phyloP scores from a whole-genome alignment of 2,888 invertebrate species.

The Desoria tigrina region DNA sequence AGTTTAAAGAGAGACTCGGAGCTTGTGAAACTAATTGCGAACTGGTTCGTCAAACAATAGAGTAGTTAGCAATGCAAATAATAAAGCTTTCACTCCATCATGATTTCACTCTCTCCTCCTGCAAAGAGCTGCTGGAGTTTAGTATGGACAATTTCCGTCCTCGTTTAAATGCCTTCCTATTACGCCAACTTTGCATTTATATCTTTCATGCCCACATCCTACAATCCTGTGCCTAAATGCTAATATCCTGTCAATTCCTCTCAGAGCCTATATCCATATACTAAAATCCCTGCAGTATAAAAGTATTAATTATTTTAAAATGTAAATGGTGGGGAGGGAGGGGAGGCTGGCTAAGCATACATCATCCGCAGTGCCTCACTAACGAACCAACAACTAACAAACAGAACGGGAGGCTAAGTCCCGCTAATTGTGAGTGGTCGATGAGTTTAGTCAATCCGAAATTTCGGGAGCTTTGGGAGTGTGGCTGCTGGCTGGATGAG shows the following conservation, averaged over 20 bases:
- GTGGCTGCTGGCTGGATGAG: not conserved
- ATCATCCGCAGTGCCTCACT: not conserved
- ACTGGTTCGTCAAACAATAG: slow-evolving; percentile 4
- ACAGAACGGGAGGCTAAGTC: not conserved
- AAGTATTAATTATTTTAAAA: slow-evolving; percentile 31
- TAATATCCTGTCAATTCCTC: too few relatives aligned
- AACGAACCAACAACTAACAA: slow-evolving; percentile 12
- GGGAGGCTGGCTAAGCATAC: not conserved
- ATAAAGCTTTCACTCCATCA: not conserved
- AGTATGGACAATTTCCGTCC: not conserved
- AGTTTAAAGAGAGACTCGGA: too few relatives aligned
- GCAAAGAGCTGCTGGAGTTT: too few relatives aligned
- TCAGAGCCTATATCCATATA: too few relatives aligned
- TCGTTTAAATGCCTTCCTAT: too few relatives aligned
- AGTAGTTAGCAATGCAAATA: slow-evolving; percentile 7
- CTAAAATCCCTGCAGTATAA: too few relatives aligned
- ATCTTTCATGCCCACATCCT: too few relatives aligned
- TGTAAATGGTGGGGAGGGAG: slow-evolving; percentile 22
- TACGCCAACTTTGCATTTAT: too few relatives aligned
- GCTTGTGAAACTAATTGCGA: too few relatives aligned
- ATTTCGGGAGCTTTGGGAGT: not conserved
- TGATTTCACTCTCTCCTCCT: not conserved
- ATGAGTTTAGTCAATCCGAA: not conserved
- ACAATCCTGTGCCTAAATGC: too few relatives aligned
- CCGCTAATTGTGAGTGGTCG: not conserved